Conservation (phyloP, 2,113 vertebrate species). For the Empidonax traillii region DNA sequence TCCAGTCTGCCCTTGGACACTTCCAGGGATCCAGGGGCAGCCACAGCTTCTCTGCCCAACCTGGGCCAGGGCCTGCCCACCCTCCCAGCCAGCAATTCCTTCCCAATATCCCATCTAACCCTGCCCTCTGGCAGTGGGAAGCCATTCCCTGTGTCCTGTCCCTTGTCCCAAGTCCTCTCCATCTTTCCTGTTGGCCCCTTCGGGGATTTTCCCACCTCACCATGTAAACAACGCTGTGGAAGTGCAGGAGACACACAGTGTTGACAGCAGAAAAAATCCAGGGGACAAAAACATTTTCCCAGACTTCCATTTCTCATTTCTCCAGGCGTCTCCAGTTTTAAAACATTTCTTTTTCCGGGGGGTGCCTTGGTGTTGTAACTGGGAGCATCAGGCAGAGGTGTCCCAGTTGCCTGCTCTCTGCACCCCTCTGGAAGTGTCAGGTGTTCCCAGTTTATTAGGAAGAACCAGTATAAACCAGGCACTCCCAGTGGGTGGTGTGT, state of each 20-base stretch:
- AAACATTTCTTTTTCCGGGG: neutral
- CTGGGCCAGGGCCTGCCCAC: neutral
- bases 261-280: neutral
- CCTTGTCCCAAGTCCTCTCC: neutral
- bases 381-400: neutral
- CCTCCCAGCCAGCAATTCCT: neutral
- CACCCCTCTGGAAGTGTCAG: neutral
- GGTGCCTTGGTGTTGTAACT: no score
- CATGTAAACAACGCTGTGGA: neutral
- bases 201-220: neutral
- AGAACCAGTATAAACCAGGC: no score
- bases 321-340: neutral
- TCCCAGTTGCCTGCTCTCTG: neutral
- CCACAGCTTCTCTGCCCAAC: neutral
- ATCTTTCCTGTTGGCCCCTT: neutral
- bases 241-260: neutral
- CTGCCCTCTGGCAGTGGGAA: neutral
- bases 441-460: neutral
- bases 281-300: neutral
- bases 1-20: neutral
- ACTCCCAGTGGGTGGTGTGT: neutral
- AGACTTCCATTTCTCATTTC: accelerated
- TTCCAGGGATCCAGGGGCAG: neutral
- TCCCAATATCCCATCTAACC: neutral
- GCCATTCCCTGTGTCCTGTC: neutral